Base-by-base conservation (phyloP, 1,140 invertebrate genomes). In the Cephus cinctus region DNA sequence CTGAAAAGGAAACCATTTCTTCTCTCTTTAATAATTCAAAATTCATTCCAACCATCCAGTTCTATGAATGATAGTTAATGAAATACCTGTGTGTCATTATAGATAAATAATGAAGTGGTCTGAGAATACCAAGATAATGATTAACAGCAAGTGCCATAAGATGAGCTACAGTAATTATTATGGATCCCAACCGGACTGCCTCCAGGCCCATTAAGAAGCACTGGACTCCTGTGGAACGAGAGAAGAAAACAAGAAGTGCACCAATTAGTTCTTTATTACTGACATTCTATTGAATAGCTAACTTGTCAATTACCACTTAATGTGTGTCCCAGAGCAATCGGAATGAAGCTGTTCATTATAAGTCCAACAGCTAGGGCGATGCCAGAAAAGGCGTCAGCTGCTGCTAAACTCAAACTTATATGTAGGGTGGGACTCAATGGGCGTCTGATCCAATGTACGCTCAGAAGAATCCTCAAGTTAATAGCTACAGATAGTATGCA, bases 101-200 rank as follows among this genome's bases (percentile, higher is more conserved):
- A 2, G 78, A 74, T 2, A 79, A 74, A 57, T 86, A 85, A 44
- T 86, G 83, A 2, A 86, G 72, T 0, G 85, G 85, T 49, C 77
- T 74, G 4, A 82, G 59, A 27, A 81, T 83, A 12, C 85, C 85
- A 14, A 85, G 68, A 65, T 84, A 86, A 57, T 89, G 87, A 63
- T 87, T 86, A 12, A 85, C 63, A 4, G 86, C 84, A 21, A 89
- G 73, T 2, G 81, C 80, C 9, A 86, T 57, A 4, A 89, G 73
- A 63, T 88, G 86, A 5, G 80, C 65, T 2, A 86, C 79, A 0
- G 84, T 83, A 6, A 84, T 81, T 8, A 85, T 73, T 23, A 84
- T 68, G 2, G 76, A 77, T 4, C 78, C 78, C 30, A 83, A 56
- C 46, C 83, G 61, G 20, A 82, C 67, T 4, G 76, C 78, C 61